Percentiles rank a stretch among this genome's conserved stretches.
Conservation (phyloP, 1,140 invertebrate genomes). For the Cydia amplana region DNA sequence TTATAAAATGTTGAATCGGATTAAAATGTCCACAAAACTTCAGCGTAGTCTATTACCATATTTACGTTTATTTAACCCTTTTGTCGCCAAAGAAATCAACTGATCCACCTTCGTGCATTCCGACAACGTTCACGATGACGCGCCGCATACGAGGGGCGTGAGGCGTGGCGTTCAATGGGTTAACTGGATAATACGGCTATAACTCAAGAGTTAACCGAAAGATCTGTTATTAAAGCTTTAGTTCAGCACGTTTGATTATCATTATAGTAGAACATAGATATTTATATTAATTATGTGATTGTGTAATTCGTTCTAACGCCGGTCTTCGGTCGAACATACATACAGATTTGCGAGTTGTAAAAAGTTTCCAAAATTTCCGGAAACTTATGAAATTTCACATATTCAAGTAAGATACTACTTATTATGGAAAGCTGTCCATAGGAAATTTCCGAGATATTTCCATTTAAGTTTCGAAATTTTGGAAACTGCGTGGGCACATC, state of each 20-base stretch:
- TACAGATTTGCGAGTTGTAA: not conserved
- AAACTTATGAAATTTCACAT: not conserved
- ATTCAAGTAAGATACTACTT: too few relatives aligned
- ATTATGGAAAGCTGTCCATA: too few relatives aligned
- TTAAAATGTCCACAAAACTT: too few relatives aligned
- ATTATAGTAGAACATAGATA: not conserved
- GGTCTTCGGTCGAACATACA: conserved; percentile 45
- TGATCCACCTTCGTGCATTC: too few relatives aligned
- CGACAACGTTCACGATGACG: too few relatives aligned
- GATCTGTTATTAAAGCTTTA: not conserved
- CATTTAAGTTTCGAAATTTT: not conserved
- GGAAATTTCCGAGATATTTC: too few relatives aligned
- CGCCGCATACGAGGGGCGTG: too few relatives aligned
- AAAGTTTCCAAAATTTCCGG: not conserved
- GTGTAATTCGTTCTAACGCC: conserved; percentile 4
- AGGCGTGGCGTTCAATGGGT: too few relatives aligned
- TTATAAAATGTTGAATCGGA: too few relatives aligned
- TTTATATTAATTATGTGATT: not conserved
- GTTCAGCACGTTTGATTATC: not conserved
- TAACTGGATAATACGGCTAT: not conserved
- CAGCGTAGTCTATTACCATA: too few relatives aligned
- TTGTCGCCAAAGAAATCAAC: too few relatives aligned
- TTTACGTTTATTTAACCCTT: too few relatives aligned
- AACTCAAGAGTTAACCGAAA: not conserved
- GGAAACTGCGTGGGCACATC: not conserved